Conservation (phyloP, 30 jellyfish, hydroid and myxozoan species). For the Aurelia sp. region DNA sequence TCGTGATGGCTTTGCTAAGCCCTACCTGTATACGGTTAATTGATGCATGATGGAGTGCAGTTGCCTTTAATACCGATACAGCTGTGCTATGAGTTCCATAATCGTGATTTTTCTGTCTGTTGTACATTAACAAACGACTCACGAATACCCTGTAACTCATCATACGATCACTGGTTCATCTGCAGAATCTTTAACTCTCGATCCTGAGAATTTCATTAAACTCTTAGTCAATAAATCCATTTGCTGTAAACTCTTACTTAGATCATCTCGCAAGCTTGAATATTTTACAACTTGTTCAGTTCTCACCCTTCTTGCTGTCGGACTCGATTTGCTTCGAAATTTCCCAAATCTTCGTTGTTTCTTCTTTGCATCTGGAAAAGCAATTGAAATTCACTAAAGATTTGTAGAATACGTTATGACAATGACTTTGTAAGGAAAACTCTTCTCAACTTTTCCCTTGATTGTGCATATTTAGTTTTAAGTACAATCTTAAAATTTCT, state of each 20-base stretch:
- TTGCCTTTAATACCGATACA: too few relatives aligned
- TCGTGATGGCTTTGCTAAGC: too few relatives aligned
- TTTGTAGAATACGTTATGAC: background rate
- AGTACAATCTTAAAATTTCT: too few relatives aligned
- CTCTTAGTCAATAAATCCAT: conserved; percentile 53
- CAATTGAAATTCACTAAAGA: background rate
- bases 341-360: conserved; percentile 23
- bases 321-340: conserved; percentile 49
- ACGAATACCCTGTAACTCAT: too few relatives aligned
- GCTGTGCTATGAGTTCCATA: too few relatives aligned
- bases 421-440: background rate
- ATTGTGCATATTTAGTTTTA: too few relatives aligned
- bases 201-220: conserved; percentile 23
- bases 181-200: conserved; percentile 1
- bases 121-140: background rate
- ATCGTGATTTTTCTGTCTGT: background rate
- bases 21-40: too few relatives aligned
- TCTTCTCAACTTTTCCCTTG: background rate
- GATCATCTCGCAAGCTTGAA: conserved; percentile 40
- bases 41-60: too few relatives aligned
- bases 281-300: background rate
- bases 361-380: conserved; percentile 12
- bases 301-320: conserved; percentile 17
- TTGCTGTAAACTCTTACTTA: conserved; percentile 30
- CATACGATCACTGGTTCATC: background rate